These are phyloP conservation scores for Ciconia maguari DNA, from an alignment of 2,113 vertebrate species.

Conservation along the genomic window DNA sequence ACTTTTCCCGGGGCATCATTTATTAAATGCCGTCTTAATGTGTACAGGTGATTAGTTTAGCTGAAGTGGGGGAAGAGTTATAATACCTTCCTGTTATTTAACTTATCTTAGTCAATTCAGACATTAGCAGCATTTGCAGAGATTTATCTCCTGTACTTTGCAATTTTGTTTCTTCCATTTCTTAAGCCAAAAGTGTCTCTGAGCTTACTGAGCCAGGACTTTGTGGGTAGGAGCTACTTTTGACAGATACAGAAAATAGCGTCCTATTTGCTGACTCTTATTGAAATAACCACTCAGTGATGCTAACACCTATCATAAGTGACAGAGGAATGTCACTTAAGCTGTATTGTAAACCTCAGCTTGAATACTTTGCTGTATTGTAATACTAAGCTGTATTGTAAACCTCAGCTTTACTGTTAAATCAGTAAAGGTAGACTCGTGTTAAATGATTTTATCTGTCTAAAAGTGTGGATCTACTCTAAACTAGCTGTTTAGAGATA, in stretches of 20 bases:
- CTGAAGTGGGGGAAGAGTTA: conserved; percentile 5
- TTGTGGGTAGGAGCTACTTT: not conserved
- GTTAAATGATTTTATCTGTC: not conserved
- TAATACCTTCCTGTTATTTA: conserved; percentile 22
- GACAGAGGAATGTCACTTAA: not conserved
- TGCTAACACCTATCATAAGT: not conserved
- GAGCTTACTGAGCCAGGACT: not conserved
- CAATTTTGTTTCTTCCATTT: not conserved
- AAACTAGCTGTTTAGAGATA: not conserved
- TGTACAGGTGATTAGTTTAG: conserved; percentile 39
- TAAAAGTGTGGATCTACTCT: not conserved
- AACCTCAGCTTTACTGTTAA: not conserved
- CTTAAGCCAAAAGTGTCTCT: not conserved
- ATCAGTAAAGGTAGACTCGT: not conserved
- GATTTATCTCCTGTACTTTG: conserved; percentile 20
- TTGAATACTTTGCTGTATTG: not conserved
- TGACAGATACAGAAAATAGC: not conserved
- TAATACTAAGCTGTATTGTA: not conserved
- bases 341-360: not conserved
- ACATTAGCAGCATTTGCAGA: not conserved
- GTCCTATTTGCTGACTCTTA: not conserved
- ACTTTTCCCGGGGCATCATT: not conserved
- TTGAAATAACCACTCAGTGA: not conserved
- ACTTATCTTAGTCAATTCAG: conserved; percentile 4
- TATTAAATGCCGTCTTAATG: conserved; percentile 43